Conservation (phyloP, 2,797 vertebrate genomes). For the Artibeus jamaicensis region DNA sequence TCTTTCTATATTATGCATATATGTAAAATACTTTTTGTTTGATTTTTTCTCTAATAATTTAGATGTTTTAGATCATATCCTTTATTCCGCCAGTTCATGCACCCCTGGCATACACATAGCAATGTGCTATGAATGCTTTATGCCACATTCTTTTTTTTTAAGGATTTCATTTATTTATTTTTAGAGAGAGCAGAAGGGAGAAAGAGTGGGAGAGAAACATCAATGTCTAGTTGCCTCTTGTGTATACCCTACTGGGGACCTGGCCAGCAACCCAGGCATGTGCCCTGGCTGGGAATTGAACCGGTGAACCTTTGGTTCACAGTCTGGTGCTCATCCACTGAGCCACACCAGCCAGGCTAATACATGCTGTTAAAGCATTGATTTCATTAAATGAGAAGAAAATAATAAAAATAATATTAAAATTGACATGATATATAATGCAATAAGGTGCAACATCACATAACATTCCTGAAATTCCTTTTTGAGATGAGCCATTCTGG, state of each 20-base stretch:
- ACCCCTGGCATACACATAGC: not conserved
- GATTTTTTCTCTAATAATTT: not conserved
- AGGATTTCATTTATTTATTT: too few relatives aligned
- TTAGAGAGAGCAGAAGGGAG: too few relatives aligned
- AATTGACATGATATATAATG: not conserved
- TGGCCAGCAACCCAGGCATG: too few relatives aligned
- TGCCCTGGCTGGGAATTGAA: too few relatives aligned
- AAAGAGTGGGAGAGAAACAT: too few relatives aligned
- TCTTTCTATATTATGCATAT: not conserved
- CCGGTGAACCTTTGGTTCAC: too few relatives aligned
- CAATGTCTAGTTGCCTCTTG: too few relatives aligned
- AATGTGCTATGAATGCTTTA: not conserved
- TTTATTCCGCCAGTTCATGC: not conserved
- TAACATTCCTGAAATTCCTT: not conserved
- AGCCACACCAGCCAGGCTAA: too few relatives aligned
- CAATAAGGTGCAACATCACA: not conserved
- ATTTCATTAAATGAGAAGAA: not conserved
- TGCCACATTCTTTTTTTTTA: not conserved
- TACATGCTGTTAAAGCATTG: not conserved
- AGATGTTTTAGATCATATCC: not conserved
- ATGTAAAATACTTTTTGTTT: too few relatives aligned
- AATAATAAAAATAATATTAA: not conserved
- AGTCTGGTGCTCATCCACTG: too few relatives aligned
- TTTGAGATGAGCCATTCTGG: not conserved
- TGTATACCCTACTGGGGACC: too few relatives aligned